Evolutionary conservation across 1,140 invertebrate genomes (phyloP).

Genomic region (Hyles vespertilio): DNA sequence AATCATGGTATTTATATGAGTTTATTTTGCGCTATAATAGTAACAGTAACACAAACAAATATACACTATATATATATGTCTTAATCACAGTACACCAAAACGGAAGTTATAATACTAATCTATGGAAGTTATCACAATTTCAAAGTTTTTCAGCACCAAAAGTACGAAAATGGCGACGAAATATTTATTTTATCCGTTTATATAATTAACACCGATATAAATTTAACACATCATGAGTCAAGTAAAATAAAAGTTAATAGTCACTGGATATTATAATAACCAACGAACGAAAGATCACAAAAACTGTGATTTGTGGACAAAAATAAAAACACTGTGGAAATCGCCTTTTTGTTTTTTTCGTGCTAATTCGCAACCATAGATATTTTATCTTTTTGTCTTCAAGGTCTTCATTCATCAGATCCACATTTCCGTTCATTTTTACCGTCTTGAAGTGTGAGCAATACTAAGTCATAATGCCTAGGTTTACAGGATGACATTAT

Average conservation of each 20-base stretch:
- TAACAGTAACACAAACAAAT: slow-evolving; percentile 9
- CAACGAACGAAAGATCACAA: slow-evolving; percentile 12
- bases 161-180: slow-evolving; percentile 62
- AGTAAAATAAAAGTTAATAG: slow-evolving; percentile 4
- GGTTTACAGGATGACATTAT: too few relatives aligned
- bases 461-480: too few relatives aligned
- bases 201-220: slow-evolving; percentile 2
- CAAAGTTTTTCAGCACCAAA: slow-evolving; percentile 25
- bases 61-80: slow-evolving; percentile 6
- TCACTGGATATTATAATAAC: slow-evolving; percentile 9
- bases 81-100: slow-evolving; percentile 11
- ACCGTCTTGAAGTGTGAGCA: too few relatives aligned
- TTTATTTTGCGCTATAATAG: not conserved
- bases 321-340: slow-evolving; percentile 16
- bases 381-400: slow-evolving; percentile 5
- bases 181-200: slow-evolving; percentile 10
- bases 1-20: slow-evolving; percentile 16
- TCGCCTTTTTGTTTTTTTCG: slow-evolving; percentile 5
- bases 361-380: slow-evolving; percentile 17
- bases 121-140: slow-evolving; percentile 16
- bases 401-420: slow-evolving; percentile 1
- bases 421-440: too few relatives aligned
- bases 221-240: not conserved
- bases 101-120: slow-evolving; percentile 13
- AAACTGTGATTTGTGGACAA: slow-evolving; percentile 15